Conservation (phyloP, 2,888 invertebrate species). For the Dynastes tityus region DNA sequence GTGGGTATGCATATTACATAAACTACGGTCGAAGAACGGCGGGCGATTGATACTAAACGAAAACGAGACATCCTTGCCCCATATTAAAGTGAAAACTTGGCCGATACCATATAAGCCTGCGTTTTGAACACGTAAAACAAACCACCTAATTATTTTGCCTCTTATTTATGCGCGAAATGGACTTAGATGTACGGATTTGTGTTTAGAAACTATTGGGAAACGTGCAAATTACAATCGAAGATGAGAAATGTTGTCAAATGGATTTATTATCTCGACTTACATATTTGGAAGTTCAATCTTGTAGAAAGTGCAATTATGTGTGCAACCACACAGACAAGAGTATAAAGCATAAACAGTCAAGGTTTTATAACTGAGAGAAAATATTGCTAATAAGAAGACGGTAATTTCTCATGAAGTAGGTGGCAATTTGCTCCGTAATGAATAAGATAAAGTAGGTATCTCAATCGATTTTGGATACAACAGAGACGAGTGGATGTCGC, state of each 20-base stretch:
- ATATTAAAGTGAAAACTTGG: conserved; percentile 36
- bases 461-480: no score
- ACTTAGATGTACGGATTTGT: background rate
- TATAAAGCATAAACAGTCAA: background rate
- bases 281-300: background rate
- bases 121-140: conserved; percentile 12
- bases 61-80: conserved; percentile 31
- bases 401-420: conserved; percentile 4
- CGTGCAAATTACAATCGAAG: conserved; percentile 6
- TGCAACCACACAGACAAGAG: background rate
- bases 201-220: conserved; percentile 18
- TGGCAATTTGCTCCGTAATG: background rate
- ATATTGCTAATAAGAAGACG: background rate
- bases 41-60: background rate
- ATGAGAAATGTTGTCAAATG: background rate
- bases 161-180: conserved; percentile 8
- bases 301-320: conserved; percentile 17
- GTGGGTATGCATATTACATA: background rate
- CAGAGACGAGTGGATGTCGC: no score
- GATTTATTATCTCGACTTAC: background rate
- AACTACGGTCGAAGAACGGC: background rate
- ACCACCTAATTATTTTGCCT: background rate
- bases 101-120: conserved; percentile 7
- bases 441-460: background rate
- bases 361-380: background rate